Evolutionary conservation across 2,113 vertebrate genomes (phyloP).

Genomic region (Carassius gibelio): DNA sequence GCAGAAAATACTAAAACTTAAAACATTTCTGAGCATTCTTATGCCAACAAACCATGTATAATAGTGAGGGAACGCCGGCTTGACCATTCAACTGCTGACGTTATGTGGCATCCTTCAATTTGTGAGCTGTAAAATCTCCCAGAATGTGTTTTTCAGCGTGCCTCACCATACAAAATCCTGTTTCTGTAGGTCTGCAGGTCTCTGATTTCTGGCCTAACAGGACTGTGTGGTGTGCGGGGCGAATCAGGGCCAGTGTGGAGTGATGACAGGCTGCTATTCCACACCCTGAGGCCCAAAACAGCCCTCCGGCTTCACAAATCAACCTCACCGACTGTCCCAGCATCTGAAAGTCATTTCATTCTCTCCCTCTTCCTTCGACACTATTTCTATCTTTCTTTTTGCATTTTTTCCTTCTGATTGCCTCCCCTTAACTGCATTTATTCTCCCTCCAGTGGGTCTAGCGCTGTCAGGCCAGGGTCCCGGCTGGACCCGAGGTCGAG

Average conservation of each 20-base stretch:
- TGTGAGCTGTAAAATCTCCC: not conserved
- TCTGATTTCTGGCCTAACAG: not conserved
- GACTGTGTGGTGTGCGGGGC: not conserved
- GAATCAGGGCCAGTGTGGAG: slow-evolving; percentile 25
- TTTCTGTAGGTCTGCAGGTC: not conserved
- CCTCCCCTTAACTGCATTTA: not conserved
- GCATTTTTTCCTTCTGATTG: not conserved
- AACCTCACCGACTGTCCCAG: slow-evolving; percentile 41
- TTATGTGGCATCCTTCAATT: not conserved
- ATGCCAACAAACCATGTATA: not conserved
- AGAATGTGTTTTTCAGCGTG: not conserved
- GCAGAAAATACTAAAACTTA: not conserved
- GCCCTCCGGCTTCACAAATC: slow-evolving; percentile 42
- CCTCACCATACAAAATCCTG: not conserved
- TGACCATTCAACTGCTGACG: not conserved
- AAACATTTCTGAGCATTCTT: not conserved
- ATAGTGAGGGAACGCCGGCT: not conserved
- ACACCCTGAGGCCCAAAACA: slow-evolving; percentile 63
- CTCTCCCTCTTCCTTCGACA: slow-evolving; percentile 25
- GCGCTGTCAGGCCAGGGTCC: slow-evolving; percentile 66
- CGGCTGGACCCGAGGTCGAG: slow-evolving; percentile 62
- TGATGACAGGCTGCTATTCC: slow-evolving; percentile 59
- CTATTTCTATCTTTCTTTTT: slow-evolving; percentile 23
- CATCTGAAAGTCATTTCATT: slow-evolving; percentile 78
- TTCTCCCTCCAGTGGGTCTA: slow-evolving; percentile 63